phyloP scores from a whole-genome alignment of 2,797 vertebrate genomes.

The Zonotrichia albicollis region DNA sequence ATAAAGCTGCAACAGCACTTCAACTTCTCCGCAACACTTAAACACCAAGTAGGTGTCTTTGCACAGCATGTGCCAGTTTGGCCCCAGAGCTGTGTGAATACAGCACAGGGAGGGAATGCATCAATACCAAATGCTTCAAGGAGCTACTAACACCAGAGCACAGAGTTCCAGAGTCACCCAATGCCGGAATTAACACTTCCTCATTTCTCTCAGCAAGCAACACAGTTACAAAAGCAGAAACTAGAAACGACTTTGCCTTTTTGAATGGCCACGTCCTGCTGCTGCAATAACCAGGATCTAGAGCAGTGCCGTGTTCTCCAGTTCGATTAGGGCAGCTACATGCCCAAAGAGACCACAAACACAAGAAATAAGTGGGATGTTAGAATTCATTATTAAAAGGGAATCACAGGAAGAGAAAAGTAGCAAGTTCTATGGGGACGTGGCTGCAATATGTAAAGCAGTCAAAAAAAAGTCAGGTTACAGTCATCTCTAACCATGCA shows the following conservation, averaged over 20 bases:
- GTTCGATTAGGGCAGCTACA: accelerated
- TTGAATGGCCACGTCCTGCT: background rate
- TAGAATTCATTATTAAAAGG: background rate
- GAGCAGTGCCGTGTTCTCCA: accelerated
- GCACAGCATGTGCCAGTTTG: background rate
- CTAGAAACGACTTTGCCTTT: background rate
- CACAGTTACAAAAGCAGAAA: background rate
- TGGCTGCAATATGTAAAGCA: constrained; percentile 21
- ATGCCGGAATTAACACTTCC: background rate
- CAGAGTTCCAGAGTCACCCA: background rate
- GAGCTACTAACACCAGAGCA: background rate
- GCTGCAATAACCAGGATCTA: accelerated
- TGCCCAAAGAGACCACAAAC: background rate
- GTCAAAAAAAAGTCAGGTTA: background rate
- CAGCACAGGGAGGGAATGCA: background rate
- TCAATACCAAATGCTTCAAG: background rate
- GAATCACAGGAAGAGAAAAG: background rate
- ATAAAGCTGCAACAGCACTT: background rate
- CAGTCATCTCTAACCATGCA: constrained; percentile 1
- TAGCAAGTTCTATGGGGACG: background rate
- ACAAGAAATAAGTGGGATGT: background rate
- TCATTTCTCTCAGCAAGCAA: background rate
- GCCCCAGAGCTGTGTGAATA: background rate
- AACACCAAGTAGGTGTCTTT: background rate
- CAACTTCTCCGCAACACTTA: background rate